A percentile compares a stretch with the other conserved stretches of the same genome.
Conservation (phyloP, 2,888 invertebrate genomes). For the Schrankia costaestrigalis region DNA sequence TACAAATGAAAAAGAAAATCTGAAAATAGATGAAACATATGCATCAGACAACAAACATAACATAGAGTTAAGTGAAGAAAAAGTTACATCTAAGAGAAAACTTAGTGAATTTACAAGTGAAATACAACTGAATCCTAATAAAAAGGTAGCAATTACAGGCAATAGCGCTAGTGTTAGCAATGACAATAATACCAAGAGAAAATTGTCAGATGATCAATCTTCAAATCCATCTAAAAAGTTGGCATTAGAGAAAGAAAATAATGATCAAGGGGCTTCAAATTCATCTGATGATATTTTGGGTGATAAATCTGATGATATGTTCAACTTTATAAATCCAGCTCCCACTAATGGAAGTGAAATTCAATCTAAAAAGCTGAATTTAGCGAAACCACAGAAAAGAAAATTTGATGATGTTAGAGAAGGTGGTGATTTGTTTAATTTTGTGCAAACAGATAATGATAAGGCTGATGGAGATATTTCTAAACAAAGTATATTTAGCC, state of each 20-base stretch:
- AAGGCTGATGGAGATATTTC: conserved; percentile 21
- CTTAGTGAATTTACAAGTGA: conserved; percentile 44
- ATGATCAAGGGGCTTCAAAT: conserved; percentile 8
- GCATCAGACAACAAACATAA: conserved; percentile 28
- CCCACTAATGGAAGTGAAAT: conserved; percentile 23
- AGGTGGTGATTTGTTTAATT: conserved; percentile 67
- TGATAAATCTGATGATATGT: conserved; percentile 42
- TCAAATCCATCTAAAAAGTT: conserved; percentile 54
- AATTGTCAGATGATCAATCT: conserved; percentile 32
- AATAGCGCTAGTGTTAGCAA: conserved; percentile 13
- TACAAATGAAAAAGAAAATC: conserved; percentile 43
- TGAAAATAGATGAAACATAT: conserved; percentile 65
- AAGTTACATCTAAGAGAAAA: conserved; percentile 52
- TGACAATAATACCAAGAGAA: conserved; percentile 47
- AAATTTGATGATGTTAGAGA: conserved; percentile 48
- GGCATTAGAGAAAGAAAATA: conserved; percentile 41
- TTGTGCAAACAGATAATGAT: conserved; percentile 47
- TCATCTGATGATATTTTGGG: conserved; percentile 5
- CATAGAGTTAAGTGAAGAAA: conserved; percentile 11
- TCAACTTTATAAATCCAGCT: conserved; percentile 54
- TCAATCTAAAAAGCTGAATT: conserved; percentile 51
- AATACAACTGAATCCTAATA: conserved; percentile 39
- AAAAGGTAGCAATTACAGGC: conserved; percentile 49
- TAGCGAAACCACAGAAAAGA: conserved; percentile 57
- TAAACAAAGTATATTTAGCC: conserved; percentile 36